Base-by-base conservation (phyloP, 2,797 vertebrate genomes). In the Malurus splendens region DNA sequence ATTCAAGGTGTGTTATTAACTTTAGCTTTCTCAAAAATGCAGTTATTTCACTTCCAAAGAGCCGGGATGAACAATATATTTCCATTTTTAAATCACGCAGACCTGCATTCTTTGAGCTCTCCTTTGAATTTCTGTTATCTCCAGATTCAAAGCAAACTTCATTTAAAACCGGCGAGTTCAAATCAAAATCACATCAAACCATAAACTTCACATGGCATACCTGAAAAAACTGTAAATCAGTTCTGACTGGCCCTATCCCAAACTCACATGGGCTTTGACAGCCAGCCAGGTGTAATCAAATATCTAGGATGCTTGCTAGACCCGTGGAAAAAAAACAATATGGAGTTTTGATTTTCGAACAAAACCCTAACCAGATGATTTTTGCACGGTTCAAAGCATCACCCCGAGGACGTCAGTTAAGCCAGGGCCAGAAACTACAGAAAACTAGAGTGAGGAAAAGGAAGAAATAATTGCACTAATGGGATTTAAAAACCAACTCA, bases 61-160 rank as follows among this genome's bases (percentile, higher is more conserved):
- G 32, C 41, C 55, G 8, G 25, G 36, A 86, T 44, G 77, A 93
- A 94, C 85, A 86, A 81, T 91, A 65, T 67, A 87, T 90, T 91
- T 91, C 84, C 72, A 83, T 87, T 90, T 89, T 90, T 89, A 95
- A 93, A 86, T 89, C 87, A 14, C 13, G 39, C 73, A 83, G 85
- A 39, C 87, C 54, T 27, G 52, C 74, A 82, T 81, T 87, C 89
- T 92, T 93, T 92, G 87, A 94, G 92, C 70, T 82, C 86, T 52
- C 62, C 89, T 95, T 94, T 94, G 93, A 90, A 84, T 94, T 86
- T 92, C 64, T 92, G 87, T 87, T 92, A 94, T 89, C 85, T 89
- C 80, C 45, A 86, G 86, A 95, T 89, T 94, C 85, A 95, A 93
- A 95, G 93, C 71, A 90, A 95, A 66, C 77, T 92, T 95, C 92